Base-by-base conservation (phyloP, 37 sponge, comb jelly and placozoan genomes). In the Dysidea cf. avara region DNA sequence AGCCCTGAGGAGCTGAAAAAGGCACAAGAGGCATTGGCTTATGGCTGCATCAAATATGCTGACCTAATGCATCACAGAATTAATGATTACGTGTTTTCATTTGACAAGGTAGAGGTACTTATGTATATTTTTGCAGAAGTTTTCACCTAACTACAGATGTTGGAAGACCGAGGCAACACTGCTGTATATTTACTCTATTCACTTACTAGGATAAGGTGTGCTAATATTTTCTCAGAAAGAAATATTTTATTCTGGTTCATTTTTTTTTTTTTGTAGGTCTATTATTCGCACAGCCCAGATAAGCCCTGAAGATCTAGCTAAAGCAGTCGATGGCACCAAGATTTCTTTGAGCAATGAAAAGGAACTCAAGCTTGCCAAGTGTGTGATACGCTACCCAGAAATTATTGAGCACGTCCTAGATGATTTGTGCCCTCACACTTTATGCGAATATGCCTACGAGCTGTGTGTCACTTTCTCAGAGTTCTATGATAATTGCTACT, bases 1-100 rank as follows among this genome's bases (percentile, higher is more conserved):
- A 80, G 70, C 40, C 56, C 84, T 1, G 95, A 94, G 58, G 99
- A 97, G 69, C 54, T 94, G 55, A 47, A 59, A 20, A 81, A 82
- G 39, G 92, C 95, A 3, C 83, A 86, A 56, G 80, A 94, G 35
- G 81, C 94, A 39, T 92, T 97, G 0, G 95, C 99, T 46, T 97
- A 97, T 64, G 92, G 99, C 18, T 97, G 99, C 66, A 94, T 97
- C 89, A 97, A 94, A 53, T 97, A 94, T 70, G 95, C 99, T 46
- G 99, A 97, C 54, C 86, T 97, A 40, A 76, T 68, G n/a, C 92
- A 90, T 56, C 78, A 82, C 52, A 69, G 95, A 24, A 94, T 82
- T 2, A 82, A 88, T 47, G 99, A 97, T 63, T 97, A 97, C 75
- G 87, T 97, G 20, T 97, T 97, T 80, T 97, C 99, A 25, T 97